Evolutionary conservation across 2,113 vertebrate genomes (phyloP).

Genomic region (Seriola aureovittata): DNA sequence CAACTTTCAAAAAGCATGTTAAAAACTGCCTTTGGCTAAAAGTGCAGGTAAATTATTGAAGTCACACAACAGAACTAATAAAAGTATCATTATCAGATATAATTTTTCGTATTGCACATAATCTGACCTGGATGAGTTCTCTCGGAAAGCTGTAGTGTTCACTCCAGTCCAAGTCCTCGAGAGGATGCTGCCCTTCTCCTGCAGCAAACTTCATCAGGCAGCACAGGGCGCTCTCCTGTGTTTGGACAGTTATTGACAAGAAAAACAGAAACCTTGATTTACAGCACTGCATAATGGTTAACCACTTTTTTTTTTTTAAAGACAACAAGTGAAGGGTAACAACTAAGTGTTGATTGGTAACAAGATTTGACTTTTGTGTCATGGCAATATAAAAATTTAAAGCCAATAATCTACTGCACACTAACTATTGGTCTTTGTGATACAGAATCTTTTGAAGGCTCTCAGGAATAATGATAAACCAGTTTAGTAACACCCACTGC

Average conservation of each 20-base stretch:
- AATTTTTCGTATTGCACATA: not conserved
- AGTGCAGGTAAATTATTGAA: not conserved
- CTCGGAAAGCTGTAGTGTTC: constrained; percentile 89
- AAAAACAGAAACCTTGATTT: not conserved
- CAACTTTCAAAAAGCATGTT: not conserved
- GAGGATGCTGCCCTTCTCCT: constrained; percentile 86
- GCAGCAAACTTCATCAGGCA: constrained; percentile 92
- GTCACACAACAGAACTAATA: not conserved
- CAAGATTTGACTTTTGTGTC: too few relatives aligned
- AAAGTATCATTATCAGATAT: not conserved
- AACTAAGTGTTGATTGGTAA: not conserved
- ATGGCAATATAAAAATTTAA: not conserved
- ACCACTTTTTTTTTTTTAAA: not conserved
- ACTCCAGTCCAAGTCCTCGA: constrained; percentile 89
- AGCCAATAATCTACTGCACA: not conserved
- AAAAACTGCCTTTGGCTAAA: not conserved
- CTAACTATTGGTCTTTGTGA: not conserved
- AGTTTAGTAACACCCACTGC: not conserved
- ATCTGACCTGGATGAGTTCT: constrained; percentile 86
- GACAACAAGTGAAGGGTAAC: not conserved
- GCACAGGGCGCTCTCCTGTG: constrained; percentile 88
- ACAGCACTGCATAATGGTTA: not conserved
- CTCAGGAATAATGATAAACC: not conserved
- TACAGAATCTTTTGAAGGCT: not conserved
- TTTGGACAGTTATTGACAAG: not conserved